Evolutionary conservation across 2,797 vertebrate genomes (phyloP).

Genomic region (Holocentrus rufus): DNA sequence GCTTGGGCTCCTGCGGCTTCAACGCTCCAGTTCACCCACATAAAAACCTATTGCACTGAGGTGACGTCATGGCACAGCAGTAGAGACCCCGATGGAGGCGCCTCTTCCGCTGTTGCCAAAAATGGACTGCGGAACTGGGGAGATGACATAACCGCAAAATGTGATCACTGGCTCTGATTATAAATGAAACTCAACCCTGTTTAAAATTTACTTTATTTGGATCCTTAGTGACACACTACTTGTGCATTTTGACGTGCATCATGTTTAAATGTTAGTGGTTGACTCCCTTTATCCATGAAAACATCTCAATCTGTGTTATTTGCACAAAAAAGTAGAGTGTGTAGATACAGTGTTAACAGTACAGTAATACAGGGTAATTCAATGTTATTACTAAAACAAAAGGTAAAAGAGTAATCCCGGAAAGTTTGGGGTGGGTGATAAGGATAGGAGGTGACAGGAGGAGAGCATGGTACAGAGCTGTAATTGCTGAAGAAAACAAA

Average conservation of each 20-base stretch:
- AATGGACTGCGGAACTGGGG: slow-evolving; percentile 57
- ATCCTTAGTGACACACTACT: background rate
- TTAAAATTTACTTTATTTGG: slow-evolving; percentile 19
- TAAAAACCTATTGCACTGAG: slow-evolving; percentile 48
- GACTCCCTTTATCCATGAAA: slow-evolving; percentile 21
- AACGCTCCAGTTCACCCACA: slow-evolving; percentile 72
- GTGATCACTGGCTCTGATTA: background rate
- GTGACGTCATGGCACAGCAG: slow-evolving; percentile 54
- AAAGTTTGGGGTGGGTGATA: slow-evolving; percentile 20
- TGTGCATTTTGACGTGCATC: background rate
- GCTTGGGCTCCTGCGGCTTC: slow-evolving; percentile 58
- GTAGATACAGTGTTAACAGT: slow-evolving; percentile 68
- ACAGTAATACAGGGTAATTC: slow-evolving; percentile 72
- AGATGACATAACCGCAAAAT: slow-evolving; percentile 47
- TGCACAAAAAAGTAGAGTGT: background rate
- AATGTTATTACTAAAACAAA: slow-evolving; percentile 68
- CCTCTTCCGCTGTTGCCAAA: slow-evolving; percentile 50
- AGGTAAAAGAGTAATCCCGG: slow-evolving; percentile 32
- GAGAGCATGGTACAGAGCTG: slow-evolving; percentile 16
- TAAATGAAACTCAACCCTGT: slow-evolving; percentile 7
- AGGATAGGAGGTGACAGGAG: slow-evolving; percentile 6
- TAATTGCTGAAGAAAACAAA: slow-evolving; percentile 34
- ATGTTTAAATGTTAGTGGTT: slow-evolving; percentile 25
- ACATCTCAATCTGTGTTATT: background rate
- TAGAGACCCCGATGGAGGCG: slow-evolving; percentile 11